phyloP scores from a whole-genome alignment of 2,113 vertebrate species.

The Eira barbara region DNA sequence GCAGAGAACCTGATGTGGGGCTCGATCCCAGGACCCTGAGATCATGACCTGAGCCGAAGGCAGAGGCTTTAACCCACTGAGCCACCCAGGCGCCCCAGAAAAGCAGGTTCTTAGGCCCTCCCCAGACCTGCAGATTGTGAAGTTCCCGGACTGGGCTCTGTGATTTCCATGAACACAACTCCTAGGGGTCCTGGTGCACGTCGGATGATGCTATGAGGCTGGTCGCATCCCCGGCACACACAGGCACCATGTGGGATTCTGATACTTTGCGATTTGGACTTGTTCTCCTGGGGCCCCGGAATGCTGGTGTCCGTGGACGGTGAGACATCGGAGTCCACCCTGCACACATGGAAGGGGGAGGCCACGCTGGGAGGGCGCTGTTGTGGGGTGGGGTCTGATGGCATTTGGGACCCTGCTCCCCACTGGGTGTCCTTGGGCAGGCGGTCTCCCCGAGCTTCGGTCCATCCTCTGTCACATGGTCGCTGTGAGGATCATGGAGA shows the following conservation, averaged over 20 bases:
- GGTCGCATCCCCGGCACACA: rapidly evolving
- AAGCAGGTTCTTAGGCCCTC: rapidly evolving
- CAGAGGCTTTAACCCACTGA: too few relatives aligned
- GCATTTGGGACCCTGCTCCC: rapidly evolving
- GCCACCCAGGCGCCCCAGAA: too few relatives aligned
- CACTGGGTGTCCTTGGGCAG: neutral
- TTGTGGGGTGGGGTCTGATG: rapidly evolving
- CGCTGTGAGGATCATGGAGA: neutral
- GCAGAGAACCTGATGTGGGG: too few relatives aligned
- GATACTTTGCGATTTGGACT: neutral
- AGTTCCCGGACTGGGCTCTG: rapidly evolving
- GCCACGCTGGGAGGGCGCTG: rapidly evolving
- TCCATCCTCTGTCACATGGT: neutral
- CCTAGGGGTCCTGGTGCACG: rapidly evolving
- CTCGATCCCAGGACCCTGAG: too few relatives aligned
- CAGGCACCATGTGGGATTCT: rapidly evolving
- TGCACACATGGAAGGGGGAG: too few relatives aligned
- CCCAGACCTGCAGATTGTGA: neutral
- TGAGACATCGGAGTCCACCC: neutral
- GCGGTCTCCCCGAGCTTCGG: rapidly evolving
- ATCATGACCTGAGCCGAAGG: too few relatives aligned
- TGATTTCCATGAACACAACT: neutral
- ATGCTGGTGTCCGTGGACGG: rapidly evolving
- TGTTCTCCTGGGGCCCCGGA: rapidly evolving
- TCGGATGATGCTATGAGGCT: neutral